Conservation (phyloP, 2,797 vertebrate genomes). For the Numenius phaeopus region DNA sequence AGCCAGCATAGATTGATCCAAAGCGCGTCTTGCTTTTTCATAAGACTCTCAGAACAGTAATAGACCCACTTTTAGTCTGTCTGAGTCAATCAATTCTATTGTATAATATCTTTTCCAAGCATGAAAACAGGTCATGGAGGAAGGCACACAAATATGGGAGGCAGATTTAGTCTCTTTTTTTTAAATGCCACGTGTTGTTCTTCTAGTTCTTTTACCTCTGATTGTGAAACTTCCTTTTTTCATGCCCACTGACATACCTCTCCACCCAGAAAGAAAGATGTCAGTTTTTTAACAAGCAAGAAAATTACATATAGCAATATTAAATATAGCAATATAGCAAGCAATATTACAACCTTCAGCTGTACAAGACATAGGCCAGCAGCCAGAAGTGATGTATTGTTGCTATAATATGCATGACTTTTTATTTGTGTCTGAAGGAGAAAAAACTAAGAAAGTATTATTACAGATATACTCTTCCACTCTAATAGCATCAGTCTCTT, state of each 20-base stretch:
- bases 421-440: background rate
- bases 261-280: background rate
- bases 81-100: background rate
- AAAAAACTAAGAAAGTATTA: background rate
- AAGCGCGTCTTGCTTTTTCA: background rate
- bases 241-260: background rate
- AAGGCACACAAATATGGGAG: background rate
- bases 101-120: background rate
- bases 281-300: background rate
- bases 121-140: background rate
- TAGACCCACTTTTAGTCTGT: background rate
- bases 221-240: background rate
- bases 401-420: background rate
- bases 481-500: background rate
- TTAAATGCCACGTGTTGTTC: background rate
- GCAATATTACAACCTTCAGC: background rate
- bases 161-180: background rate
- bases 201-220: background rate
- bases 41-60: background rate
- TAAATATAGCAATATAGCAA: background rate
- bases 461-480: background rate
- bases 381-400: background rate
- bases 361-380: background rate
- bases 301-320: background rate
- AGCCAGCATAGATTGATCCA: background rate